phyloP scores from a whole-genome alignment of 2,797 vertebrate genomes.

The Cynodonichthys magdalenae region DNA sequence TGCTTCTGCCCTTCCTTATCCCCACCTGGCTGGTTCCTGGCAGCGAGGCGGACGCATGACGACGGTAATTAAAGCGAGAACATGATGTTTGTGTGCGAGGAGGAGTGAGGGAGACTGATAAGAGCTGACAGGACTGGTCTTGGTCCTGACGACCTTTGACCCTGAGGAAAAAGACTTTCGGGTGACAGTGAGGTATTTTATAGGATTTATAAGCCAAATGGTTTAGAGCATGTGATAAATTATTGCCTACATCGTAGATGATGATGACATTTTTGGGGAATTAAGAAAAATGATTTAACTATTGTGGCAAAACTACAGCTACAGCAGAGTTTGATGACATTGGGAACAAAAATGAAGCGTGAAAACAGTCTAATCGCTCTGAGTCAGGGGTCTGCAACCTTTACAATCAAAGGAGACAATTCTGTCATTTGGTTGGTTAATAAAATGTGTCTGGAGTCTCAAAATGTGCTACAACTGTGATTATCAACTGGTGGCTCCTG shows the following conservation, averaged over 20 bases:
- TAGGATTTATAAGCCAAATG: neutral
- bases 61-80: slow-evolving; percentile 10
- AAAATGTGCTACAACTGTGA: too few species aligned
- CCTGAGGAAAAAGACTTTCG: neutral
- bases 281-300: neutral
- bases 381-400: too few species aligned
- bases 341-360: too few species aligned
- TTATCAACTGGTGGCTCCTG: too few species aligned
- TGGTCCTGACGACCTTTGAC: neutral
- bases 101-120: neutral
- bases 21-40: slow-evolving; percentile 39
- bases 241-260: too few species aligned
- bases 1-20: slow-evolving; percentile 17
- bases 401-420: too few species aligned
- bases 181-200: neutral
- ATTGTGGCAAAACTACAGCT: too few species aligned
- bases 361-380: too few species aligned
- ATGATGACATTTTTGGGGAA: too few species aligned
- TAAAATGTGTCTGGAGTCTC: too few species aligned
- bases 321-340: too few species aligned
- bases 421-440: too few species aligned
- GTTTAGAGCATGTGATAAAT: neutral
- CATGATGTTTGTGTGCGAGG: slow-evolving; percentile 12
- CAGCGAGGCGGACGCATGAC: slow-evolving; percentile 8
- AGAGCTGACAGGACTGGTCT: neutral